These are phyloP conservation scores for Carassius carassius DNA, from an alignment of 2,113 vertebrate genomes.

Conservation along the genomic window DNA sequence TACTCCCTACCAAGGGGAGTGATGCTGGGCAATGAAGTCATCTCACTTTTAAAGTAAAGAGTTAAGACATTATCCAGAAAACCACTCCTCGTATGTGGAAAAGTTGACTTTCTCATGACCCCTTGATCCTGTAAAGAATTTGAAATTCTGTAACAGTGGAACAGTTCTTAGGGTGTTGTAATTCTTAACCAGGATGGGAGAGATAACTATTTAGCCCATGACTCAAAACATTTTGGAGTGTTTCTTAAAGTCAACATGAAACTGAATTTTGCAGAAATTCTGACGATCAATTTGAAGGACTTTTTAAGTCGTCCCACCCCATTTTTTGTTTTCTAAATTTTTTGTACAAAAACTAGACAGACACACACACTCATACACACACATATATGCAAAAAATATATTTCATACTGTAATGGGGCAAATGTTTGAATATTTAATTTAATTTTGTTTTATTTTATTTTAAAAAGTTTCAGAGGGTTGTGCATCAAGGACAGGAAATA, in stretches of 20 bases:
- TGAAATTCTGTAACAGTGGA: constrained; percentile 17
- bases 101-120: constrained; percentile 50
- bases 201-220: not conserved
- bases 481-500: no score
- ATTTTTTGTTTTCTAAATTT: no score
- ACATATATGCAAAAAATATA: no score
- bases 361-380: no score
- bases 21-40: constrained; percentile 32
- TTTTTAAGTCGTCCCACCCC: no score
- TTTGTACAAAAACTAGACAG: no score
- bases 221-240: not conserved
- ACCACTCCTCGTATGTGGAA: constrained; percentile 16
- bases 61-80: constrained; percentile 34
- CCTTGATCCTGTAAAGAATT: constrained; percentile 22
- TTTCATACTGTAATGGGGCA: no score
- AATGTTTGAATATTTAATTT: no score
- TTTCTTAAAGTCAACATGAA: not conserved
- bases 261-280: not conserved
- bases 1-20: constrained; percentile 2
- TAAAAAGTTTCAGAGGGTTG: no score
- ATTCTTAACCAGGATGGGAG: not conserved
- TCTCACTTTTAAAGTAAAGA: not conserved
- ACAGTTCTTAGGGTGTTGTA: not conserved
- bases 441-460: no score
- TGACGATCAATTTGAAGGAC: no score